Conservation (phyloP, 2,797 vertebrate genomes). For the Leontocebus nigricollis region DNA sequence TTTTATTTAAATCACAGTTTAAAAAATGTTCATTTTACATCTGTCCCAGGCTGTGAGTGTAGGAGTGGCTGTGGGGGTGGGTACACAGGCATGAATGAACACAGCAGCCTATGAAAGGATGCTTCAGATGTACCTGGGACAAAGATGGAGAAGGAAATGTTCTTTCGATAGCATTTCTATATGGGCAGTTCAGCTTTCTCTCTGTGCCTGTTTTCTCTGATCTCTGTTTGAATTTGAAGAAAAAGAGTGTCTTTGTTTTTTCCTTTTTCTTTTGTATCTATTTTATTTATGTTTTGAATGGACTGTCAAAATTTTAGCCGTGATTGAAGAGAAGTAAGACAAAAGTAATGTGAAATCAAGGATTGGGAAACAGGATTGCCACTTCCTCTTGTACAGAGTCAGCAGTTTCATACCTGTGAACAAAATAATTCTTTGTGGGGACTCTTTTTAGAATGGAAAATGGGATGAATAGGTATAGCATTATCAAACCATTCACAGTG, state of each 20-base stretch:
- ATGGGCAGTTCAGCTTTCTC: background rate
- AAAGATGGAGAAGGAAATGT: background rate
- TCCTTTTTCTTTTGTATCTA: background rate
- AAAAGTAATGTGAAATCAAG: constrained; percentile 46
- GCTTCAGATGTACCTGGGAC: background rate
- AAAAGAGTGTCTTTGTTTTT: background rate
- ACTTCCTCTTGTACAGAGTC: background rate
- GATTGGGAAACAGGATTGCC: background rate
- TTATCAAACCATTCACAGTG: background rate
- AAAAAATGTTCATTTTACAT: background rate
- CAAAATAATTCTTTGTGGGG: background rate
- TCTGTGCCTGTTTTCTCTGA: background rate
- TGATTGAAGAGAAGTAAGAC: constrained; percentile 54
- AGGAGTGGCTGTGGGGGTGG: no score
- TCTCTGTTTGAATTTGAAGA: background rate
- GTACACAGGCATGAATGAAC: fast-evolving
- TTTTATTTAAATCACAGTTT: background rate
- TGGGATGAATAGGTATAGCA: background rate
- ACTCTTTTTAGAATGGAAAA: background rate
- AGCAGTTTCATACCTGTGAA: constrained; percentile 31
- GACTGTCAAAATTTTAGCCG: constrained; percentile 45
- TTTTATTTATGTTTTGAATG: background rate
- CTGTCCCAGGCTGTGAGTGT: background rate
- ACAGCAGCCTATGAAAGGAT: background rate
- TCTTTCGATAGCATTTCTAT: background rate